Base-by-base conservation (phyloP, 2,797 vertebrate species). In the Falco concolor region DNA sequence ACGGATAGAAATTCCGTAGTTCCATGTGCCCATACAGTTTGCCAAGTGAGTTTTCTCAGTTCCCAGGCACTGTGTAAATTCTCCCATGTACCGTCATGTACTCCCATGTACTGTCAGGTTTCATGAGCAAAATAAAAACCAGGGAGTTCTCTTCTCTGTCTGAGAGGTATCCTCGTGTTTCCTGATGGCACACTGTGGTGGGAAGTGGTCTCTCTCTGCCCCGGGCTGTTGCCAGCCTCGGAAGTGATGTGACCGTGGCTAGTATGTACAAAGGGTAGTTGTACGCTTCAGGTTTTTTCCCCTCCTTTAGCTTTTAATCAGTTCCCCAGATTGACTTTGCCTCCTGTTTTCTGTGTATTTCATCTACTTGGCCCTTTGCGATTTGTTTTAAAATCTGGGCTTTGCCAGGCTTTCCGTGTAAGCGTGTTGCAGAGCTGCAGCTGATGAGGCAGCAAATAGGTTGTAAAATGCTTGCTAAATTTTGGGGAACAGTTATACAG, bases 241-340 rank as follows among this genome's bases (percentile, higher is more conserved):
- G 57, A 44, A 70, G 14, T 28, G 21, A 36, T 20, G 40, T 70
- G 56, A 40, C n/a, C 11, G 4, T 57, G 72, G 32, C 32, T 24
- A 7, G 18, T 15, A 6, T 30, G 21, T 80, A 61, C 65, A 28
- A 53, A 77, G 34, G 20, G 16, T 18, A 52, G n/a, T n/a, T 59
- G 32, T 44, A 19, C 0, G 0, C 36, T 57, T 90, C 17, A 4
- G 10, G 3, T 63, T 81, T 1, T 34, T 19, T 8, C 30, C 5
- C 5, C 20, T 7, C 2, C 45, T 75, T 77, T 64, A 53, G 34
- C 45, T 79, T 87, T 70, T 54, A n/a, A 22, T 52, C 47, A 11
- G 4, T 60, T 83, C 12, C 21, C 5, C 25, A 53, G 28, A 63
- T 27, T 34, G 34, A 59, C 32, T 78, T 84, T 36, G 44, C 25